A percentile compares a stretch with the other conserved stretches of the same genome.
phyloP scores from a whole-genome alignment of 2,888 invertebrate species.

The Drosophila falleni region DNA sequence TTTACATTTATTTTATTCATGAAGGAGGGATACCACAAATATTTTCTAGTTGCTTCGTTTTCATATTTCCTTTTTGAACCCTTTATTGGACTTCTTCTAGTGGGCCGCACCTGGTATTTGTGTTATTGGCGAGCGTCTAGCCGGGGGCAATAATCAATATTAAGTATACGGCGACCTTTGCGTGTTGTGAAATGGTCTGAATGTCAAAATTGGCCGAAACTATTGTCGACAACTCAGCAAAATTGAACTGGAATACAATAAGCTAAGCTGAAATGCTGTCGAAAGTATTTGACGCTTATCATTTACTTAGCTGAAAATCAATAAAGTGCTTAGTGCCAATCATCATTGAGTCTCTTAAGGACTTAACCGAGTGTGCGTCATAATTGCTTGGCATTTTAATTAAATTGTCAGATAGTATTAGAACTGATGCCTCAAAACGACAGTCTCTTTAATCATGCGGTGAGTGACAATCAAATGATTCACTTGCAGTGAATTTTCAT shows the following conservation, averaged over 20 bases:
- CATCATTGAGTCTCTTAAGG: slow-evolving; percentile 24
- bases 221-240: slow-evolving; percentile 35
- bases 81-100: background rate
- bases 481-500: slow-evolving; percentile 69
- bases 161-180: slow-evolving; percentile 65
- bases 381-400: slow-evolving; percentile 55
- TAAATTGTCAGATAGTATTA: slow-evolving; percentile 41
- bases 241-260: slow-evolving; percentile 27
- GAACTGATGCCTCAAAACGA: slow-evolving; percentile 13
- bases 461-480: slow-evolving; percentile 56
- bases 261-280: slow-evolving; percentile 28
- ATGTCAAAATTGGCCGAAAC: slow-evolving; percentile 43
- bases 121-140: slow-evolving; percentile 57
- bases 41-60: slow-evolving; percentile 3
- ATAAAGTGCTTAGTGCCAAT: slow-evolving; percentile 61
- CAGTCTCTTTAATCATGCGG: slow-evolving; percentile 55
- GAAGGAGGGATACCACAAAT: slow-evolving; percentile 21
- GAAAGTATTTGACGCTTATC: slow-evolving; percentile 34
- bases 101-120: slow-evolving; percentile 20
- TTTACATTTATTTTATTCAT: slow-evolving; percentile 36
- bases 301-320: slow-evolving; percentile 61
- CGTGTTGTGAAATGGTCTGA: slow-evolving; percentile 63
- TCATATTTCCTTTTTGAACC: slow-evolving; percentile 6
- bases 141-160: slow-evolving; percentile 70
- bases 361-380: slow-evolving; percentile 36